These are phyloP conservation scores for Mimumesa dahlbomi DNA, from an alignment of 2,888 invertebrate species.

Conservation along the genomic window DNA sequence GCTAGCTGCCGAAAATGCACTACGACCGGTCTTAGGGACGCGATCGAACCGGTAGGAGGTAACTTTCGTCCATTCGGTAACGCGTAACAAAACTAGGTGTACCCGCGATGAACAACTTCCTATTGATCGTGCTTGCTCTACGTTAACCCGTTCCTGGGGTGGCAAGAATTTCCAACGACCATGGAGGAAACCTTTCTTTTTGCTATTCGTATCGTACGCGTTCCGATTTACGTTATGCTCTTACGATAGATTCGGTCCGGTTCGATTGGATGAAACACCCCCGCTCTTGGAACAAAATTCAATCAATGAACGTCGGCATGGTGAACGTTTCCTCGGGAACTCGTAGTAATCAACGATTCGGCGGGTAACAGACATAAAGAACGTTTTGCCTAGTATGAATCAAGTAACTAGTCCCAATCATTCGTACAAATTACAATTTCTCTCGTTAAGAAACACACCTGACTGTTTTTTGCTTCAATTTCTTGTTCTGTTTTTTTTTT, in stretches of 20 bases:
- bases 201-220: slow-evolving; percentile 7
- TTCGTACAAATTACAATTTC: background rate
- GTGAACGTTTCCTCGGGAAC: background rate
- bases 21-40: slow-evolving; percentile 46
- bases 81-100: slow-evolving; percentile 9
- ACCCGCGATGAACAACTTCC: slow-evolving; percentile 3
- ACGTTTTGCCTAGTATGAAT: no score
- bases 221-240: background rate
- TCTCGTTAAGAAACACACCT: no score
- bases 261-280: slow-evolving; percentile 32
- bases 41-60: slow-evolving; percentile 40
- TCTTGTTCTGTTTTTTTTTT: no score
- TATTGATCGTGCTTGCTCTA: background rate
- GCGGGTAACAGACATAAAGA: no score
- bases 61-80: slow-evolving; percentile 21
- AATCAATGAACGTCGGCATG: slow-evolving; percentile 24
- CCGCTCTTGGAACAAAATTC: slow-evolving; percentile 4
- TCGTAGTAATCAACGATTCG: slow-evolving; percentile 6
- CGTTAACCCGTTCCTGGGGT: background rate
- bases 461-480: no score
- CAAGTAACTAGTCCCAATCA: background rate
- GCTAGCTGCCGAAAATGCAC: slow-evolving; percentile 57
- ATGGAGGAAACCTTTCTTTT: slow-evolving; percentile 19
- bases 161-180: background rate
- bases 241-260: slow-evolving; percentile 3